Evolutionary conservation across 2,888 invertebrate genomes (phyloP).

Genomic region (Drosophila greeni): DNA sequence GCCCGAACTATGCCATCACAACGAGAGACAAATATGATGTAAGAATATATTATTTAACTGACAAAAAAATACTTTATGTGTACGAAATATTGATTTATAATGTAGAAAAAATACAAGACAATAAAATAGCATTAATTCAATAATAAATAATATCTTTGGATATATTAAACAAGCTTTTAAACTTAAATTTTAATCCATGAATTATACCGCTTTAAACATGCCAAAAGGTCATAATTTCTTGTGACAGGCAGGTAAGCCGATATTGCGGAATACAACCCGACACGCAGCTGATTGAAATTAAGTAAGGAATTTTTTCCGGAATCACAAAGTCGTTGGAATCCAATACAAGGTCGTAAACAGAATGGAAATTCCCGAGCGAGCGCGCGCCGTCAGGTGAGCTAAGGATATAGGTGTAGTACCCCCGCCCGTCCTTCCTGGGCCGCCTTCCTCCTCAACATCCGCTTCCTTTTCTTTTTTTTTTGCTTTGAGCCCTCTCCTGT

Average conservation of each 20-base stretch:
- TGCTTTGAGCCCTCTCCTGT: slow-evolving; percentile 11
- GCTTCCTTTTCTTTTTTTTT: not conserved
- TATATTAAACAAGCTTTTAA: not conserved
- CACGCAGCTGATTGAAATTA: slow-evolving; percentile 24
- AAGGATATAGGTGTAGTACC: slow-evolving; percentile 9
- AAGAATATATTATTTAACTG: not conserved
- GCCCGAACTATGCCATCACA: not conserved
- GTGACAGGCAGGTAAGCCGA: not conserved
- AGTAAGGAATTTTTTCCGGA: slow-evolving; percentile 26
- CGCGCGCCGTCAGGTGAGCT: slow-evolving; percentile 6
- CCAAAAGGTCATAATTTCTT: slow-evolving; percentile 7
- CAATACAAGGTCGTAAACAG: slow-evolving; percentile 26
- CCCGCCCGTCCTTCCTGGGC: not conserved
- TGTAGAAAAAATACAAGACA: too few species aligned
- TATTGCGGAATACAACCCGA: slow-evolving; percentile 4
- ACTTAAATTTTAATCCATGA: not conserved
- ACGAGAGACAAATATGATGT: not conserved
- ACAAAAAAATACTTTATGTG: not conserved
- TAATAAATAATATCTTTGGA: not conserved
- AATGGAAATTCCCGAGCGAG: slow-evolving; percentile 10
- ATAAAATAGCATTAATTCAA: not conserved
- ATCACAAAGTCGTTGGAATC: slow-evolving; percentile 33
- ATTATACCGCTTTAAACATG: not conserved
- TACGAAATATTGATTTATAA: not conserved
- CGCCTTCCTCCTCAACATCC: not conserved